Conservation (phyloP, 2,797 vertebrate species). For the Sarcophilus harrisii region DNA sequence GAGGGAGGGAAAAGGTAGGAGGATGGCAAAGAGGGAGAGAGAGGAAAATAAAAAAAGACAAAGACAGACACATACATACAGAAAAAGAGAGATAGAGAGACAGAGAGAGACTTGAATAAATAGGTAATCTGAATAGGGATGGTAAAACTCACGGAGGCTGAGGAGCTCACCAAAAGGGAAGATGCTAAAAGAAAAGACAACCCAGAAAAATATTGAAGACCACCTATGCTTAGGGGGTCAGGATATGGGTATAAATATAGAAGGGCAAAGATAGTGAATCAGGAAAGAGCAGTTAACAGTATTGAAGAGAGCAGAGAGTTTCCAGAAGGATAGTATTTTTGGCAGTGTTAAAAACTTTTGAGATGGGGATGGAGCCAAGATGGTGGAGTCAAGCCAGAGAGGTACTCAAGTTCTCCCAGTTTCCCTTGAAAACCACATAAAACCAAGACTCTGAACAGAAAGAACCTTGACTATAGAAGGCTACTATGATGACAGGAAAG, state of each 20-base stretch:
- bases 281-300: background rate
- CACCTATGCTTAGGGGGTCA: background rate
- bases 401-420: too few relatives aligned
- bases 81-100: too few relatives aligned
- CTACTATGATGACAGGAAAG: too few relatives aligned
- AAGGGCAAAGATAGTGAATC: background rate
- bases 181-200: background rate
- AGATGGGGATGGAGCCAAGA: too few relatives aligned
- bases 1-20: too few relatives aligned
- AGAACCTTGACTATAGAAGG: too few relatives aligned
- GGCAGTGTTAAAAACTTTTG: background rate
- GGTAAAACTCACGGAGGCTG: background rate
- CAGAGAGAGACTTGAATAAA: background rate
- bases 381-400: too few relatives aligned
- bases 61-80: too few relatives aligned
- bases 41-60: too few relatives aligned
- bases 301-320: background rate
- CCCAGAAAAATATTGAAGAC: background rate
- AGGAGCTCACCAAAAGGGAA: background rate
- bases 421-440: too few relatives aligned
- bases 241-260: background rate
- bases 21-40: too few relatives aligned
- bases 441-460: too few relatives aligned
- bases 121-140: background rate
- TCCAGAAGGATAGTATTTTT: background rate